Percentiles rank a stretch among this genome's conserved stretches.
phyloP scores from a whole-genome alignment of 2,797 vertebrate genomes.

The Setipinna tenuifilis region DNA sequence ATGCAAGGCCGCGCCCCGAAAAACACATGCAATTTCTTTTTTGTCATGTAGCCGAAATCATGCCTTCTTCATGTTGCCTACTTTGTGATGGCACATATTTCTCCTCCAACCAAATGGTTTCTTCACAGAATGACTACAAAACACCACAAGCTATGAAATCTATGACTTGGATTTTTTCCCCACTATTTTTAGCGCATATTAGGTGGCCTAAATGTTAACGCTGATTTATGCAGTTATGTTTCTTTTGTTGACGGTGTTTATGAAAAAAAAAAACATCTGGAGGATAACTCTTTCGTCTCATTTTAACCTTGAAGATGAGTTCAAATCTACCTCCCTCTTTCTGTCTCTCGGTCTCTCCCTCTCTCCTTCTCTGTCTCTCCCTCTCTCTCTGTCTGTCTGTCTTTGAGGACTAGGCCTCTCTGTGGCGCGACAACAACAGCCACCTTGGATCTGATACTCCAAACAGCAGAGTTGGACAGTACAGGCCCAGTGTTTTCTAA shows the following conservation, averaged over 20 bases:
- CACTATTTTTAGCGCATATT: not conserved
- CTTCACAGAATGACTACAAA: not conserved
- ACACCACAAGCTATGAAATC: not conserved
- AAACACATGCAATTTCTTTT: not conserved
- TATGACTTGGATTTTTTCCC: not conserved
- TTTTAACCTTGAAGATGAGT: not conserved
- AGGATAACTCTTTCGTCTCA: not conserved
- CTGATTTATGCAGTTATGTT: not conserved
- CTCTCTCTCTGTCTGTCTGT: too few relatives aligned
- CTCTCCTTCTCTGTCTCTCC: too few relatives aligned
- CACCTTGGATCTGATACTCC: not conserved
- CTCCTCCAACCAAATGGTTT: not conserved
- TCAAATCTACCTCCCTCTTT: not conserved
- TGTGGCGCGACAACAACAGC: not conserved
- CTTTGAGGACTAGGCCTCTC: not conserved
- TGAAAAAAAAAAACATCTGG: not conserved
- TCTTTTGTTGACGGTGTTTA: not conserved
- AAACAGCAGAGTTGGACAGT: not conserved
- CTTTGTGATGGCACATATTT: not conserved
- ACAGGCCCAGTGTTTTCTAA: not conserved
- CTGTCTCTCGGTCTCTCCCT: not conserved
- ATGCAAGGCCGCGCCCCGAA: slow-evolving; percentile 9
- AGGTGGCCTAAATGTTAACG: not conserved
- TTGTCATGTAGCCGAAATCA: slow-evolving; percentile 1
- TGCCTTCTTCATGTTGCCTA: not conserved